phyloP scores from a whole-genome alignment of 2,888 invertebrate genomes.

The Andrena haemorrhoa region DNA sequence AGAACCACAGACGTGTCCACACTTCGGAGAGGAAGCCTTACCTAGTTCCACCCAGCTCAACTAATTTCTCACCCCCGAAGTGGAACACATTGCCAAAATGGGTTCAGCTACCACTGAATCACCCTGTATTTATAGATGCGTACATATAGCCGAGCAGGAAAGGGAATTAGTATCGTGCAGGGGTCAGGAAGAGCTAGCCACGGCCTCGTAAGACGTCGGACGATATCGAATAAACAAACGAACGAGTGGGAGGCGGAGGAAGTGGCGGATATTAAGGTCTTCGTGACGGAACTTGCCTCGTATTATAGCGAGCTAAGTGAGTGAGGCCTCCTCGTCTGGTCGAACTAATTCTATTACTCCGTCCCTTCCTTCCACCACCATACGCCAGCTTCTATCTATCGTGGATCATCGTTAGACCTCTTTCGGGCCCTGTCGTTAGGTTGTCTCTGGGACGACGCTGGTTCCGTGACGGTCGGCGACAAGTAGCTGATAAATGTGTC shows the following conservation, averaged over 20 bases:
- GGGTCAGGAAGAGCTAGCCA: constrained; percentile 62
- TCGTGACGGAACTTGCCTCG: constrained; percentile 74
- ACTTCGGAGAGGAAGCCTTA: too few species aligned
- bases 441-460: constrained; percentile 42
- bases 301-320: constrained; percentile 73
- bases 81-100: not conserved
- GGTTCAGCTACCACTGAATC: not conserved
- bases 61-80: too few species aligned
- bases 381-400: constrained; percentile 40
- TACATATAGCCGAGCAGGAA: constrained; percentile 28
- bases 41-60: too few species aligned
- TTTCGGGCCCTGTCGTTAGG: constrained; percentile 35
- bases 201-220: constrained; percentile 67
- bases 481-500: constrained; percentile 53
- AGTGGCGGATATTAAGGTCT: constrained; percentile 79
- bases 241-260: constrained; percentile 78
- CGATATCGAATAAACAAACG: constrained; percentile 78
- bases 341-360: constrained; percentile 75
- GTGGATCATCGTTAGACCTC: constrained; percentile 52
- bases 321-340: constrained; percentile 73
- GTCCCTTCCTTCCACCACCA: constrained; percentile 68
- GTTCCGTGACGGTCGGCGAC: constrained; percentile 35
- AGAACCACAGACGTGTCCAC: too few species aligned
- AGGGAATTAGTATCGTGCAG: constrained; percentile 64
- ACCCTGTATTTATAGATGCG: not conserved